Evolutionary conservation across 2,113 vertebrate species (phyloP).

Genomic region (Pithys albifrons): DNA sequence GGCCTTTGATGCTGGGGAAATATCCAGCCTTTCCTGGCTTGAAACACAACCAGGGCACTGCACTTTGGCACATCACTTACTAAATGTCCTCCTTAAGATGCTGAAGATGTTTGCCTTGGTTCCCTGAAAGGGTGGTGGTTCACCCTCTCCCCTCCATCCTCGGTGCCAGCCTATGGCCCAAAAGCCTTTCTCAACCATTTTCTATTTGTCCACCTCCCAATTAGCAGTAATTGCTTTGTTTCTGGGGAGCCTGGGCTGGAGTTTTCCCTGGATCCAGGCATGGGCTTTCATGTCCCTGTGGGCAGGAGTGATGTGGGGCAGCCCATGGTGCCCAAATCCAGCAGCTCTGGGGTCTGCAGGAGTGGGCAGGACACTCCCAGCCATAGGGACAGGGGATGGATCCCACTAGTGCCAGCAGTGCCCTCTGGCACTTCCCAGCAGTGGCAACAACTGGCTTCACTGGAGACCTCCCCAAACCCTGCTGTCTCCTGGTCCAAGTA

Average conservation of each 20-base stretch:
- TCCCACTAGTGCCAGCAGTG: not conserved
- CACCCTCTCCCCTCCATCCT: not conserved
- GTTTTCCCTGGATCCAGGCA: not conserved
- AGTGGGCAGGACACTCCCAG: not conserved
- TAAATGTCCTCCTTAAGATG: not conserved
- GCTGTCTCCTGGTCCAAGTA: not conserved
- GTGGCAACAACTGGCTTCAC: not conserved
- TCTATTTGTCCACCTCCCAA: not conserved
- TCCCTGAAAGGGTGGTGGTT: not conserved
- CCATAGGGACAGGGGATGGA: fast-evolving
- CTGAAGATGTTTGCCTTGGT: not conserved
- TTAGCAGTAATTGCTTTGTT: not conserved
- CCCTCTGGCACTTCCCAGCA: not conserved
- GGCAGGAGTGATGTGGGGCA: not conserved
- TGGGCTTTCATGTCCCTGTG: fast-evolving
- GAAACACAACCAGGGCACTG: not conserved
- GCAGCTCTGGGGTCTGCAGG: not conserved
- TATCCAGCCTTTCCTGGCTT: not conserved
- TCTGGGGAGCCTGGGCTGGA: not conserved
- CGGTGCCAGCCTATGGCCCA: not conserved
- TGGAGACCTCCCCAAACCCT: not conserved
- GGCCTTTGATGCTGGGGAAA: not conserved
- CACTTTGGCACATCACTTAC: not conserved
- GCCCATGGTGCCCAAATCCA: fast-evolving
- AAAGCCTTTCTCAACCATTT: not conserved